A percentile compares a stretch with the other conserved stretches of the same genome.
phyloP scores from a whole-genome alignment of 2,888 invertebrate genomes.

The Nasonovia ribisnigri region DNA sequence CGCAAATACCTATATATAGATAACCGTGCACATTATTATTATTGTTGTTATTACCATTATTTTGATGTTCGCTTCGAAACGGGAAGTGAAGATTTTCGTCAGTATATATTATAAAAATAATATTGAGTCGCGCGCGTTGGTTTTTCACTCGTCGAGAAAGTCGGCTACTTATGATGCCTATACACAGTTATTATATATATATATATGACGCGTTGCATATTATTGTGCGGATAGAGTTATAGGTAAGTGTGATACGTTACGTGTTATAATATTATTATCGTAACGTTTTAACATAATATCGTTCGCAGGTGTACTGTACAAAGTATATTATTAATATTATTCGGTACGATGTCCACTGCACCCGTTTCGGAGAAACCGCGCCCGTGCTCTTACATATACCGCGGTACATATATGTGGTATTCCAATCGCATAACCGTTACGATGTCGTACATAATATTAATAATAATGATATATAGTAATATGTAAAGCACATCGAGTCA shows the following conservation, averaged over 20 bases:
- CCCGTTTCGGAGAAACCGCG: neutral
- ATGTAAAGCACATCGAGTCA: neutral
- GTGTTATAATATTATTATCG: too few species aligned
- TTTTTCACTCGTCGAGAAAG: slow-evolving; percentile 2
- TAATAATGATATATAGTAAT: neutral
- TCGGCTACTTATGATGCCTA: neutral
- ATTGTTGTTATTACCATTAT: neutral
- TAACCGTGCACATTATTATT: neutral
- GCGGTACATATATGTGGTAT: neutral
- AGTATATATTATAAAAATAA: neutral
- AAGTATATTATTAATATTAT: neutral
- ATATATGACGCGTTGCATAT: neutral
- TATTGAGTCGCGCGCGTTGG: neutral
- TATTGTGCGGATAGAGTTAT: neutral
- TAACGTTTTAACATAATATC: too few species aligned
- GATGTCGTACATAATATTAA: neutral
- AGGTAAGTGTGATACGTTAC: neutral
- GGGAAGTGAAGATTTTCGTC: neutral
- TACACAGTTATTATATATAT: neutral
- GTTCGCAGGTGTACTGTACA: too few species aligned
- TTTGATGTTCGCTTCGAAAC: neutral
- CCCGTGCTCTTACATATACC: neutral
- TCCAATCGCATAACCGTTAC: neutral
- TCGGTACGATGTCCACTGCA: neutral
- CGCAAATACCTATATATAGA: neutral